These are phyloP conservation scores for Eolophus roseicapilla DNA, from an alignment of 2,113 vertebrate species.

Conservation along the genomic window DNA sequence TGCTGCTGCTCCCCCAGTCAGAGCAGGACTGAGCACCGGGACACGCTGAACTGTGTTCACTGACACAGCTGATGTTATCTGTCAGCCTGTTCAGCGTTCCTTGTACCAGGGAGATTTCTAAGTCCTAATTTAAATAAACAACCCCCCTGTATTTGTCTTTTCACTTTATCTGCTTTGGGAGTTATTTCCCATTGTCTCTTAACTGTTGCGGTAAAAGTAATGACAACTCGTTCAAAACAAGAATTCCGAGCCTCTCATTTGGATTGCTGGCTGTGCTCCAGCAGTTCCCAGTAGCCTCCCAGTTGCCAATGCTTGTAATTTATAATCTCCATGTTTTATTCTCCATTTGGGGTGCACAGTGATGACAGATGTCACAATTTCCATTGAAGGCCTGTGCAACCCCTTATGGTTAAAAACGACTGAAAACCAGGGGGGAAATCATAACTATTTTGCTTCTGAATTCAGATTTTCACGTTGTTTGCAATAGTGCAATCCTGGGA, in stretches of 20 bases:
- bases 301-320: not conserved
- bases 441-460: not conserved
- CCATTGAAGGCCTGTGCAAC: not conserved
- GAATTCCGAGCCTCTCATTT: not conserved
- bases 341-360: not conserved
- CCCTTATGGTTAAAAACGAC: not conserved
- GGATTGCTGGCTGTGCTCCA: not conserved
- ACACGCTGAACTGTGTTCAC: not conserved
- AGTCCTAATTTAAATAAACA: not conserved
- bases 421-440: not conserved
- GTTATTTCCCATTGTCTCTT: not conserved
- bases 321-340: not conserved
- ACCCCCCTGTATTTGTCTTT: not conserved
- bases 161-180: not conserved
- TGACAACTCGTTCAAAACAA: not conserved
- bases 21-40: accelerated
- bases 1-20: not conserved
- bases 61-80: not conserved
- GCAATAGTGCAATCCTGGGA: not conserved
- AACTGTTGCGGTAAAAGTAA: not conserved
- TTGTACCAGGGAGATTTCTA: not conserved
- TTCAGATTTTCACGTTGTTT: not conserved
- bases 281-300: not conserved
- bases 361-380: not conserved
- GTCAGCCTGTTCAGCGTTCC: not conserved